A percentile compares a stretch with the other conserved stretches of the same genome.
Evolutionary conservation across 1,140 invertebrate genomes (phyloP).

Genomic region (Drosophila varians): DNA sequence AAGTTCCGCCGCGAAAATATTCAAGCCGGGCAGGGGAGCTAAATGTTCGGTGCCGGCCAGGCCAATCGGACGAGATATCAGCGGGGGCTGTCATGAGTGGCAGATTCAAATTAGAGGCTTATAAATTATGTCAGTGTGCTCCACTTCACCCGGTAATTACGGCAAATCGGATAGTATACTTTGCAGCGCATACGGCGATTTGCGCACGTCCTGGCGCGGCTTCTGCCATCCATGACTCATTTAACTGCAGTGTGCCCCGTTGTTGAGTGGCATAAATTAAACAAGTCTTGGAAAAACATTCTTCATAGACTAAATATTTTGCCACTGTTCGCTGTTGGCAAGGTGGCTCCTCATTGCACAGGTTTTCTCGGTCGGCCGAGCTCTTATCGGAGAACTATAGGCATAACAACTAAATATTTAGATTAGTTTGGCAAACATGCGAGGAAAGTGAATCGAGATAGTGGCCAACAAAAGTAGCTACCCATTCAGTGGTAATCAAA

Average conservation of each 20-base stretch:
- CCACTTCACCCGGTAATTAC: constrained; percentile 28
- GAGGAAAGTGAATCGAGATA: constrained; percentile 47
- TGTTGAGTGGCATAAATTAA: constrained; percentile 5
- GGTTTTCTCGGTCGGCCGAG: constrained; percentile 9
- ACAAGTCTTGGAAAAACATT: background rate
- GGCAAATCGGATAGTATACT: constrained; percentile 9
- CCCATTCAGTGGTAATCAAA: constrained; percentile 17
- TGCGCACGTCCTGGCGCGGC: constrained; percentile 12
- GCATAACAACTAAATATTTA: constrained; percentile 52
- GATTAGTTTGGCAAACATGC: constrained; percentile 36
- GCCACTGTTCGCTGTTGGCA: background rate
- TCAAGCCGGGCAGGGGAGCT: constrained; percentile 16
- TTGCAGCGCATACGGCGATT: constrained; percentile 21
- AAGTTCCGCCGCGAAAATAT: constrained; percentile 30
- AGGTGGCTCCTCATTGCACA: no score
- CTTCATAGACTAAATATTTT: constrained; percentile 22
- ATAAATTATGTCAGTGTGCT: constrained; percentile 34
- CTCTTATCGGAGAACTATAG: constrained; percentile 29
- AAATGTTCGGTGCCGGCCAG: constrained; percentile 18
- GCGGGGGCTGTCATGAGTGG: constrained; percentile 8
- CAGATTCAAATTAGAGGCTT: constrained; percentile 37
- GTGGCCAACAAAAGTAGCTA: no score
- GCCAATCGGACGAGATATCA: constrained; percentile 22
- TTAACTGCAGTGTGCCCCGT: background rate
- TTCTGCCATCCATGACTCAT: background rate